A percentile compares a stretch with the other conserved stretches of the same genome.
Conservation (phyloP, 2,888 invertebrate genomes). For the Cylindroiulus punctatus region DNA sequence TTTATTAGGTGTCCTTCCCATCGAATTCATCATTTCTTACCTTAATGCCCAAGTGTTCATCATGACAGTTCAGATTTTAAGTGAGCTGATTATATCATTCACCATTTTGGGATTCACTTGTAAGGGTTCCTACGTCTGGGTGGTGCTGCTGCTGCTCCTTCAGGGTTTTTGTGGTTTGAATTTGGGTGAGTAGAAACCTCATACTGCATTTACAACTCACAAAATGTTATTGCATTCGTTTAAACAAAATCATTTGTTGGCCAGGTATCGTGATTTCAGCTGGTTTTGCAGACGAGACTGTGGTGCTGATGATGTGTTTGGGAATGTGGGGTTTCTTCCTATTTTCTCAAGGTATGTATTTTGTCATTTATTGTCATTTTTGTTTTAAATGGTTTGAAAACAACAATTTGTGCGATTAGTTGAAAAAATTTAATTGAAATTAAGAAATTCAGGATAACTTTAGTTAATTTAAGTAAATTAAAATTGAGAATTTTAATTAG, state of each 20-base stretch:
- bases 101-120: conserved; percentile 32
- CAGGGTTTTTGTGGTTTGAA: conserved; percentile 46
- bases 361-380: neutral
- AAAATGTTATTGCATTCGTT: no score
- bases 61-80: neutral
- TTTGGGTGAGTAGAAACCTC: neutral
- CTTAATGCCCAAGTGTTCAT: neutral
- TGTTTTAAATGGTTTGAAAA: neutral
- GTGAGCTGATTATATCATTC: neutral
- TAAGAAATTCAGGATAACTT: no score
- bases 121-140: neutral
- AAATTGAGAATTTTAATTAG: no score
- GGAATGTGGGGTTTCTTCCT: conserved; percentile 4
- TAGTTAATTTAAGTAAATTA: no score
- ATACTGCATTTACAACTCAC: neutral
- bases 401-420: no score
- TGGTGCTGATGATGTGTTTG: neutral
- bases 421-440: no score
- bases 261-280: conserved; percentile 30
- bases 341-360: conserved; percentile 31
- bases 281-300: neutral
- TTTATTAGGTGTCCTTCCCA: neutral
- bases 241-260: neutral
- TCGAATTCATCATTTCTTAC: conserved; percentile 6
- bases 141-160: neutral